Base-by-base conservation (phyloP, 2,113 vertebrate species). In the Melanotaenia duboulayi region DNA sequence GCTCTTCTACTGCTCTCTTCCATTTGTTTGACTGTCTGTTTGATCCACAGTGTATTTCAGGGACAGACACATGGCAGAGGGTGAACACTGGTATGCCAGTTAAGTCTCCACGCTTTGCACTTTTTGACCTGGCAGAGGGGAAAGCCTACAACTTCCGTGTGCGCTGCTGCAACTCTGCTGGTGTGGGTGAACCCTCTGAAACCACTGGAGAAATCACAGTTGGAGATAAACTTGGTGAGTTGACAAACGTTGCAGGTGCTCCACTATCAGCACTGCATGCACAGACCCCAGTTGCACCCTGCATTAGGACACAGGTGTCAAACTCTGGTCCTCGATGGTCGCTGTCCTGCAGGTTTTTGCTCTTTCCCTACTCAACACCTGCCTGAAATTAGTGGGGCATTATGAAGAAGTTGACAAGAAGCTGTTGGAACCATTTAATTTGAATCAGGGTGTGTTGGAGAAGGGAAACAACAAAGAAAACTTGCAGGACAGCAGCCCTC, bases 61-160 rank as follows among this genome's bases (percentile, higher is more conserved):
- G 94, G 22, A 95, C 95, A 0, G 96, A 99, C 71, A 94, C 92
- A 78, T 99, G 98, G 98, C 97, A 99, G 88, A 95, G 96, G 68
- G 97, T 98, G 71, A 99, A 99, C 94, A 96, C 96, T 0, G 95
- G 97, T 55, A 97, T 98, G 81, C 97, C 98, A 0, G 96, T 97
- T 71, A 98, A 97, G 91, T 99, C 98, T 60, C 98, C 98, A 8
- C 97, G 97, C 70, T 99, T 97, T 62, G 98, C 98, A 40, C 93
- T 99, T 74, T 99, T 99, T 59, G 98, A 99, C 89, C 90, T 99
- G 91, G 94, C 93, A 0, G 97, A 97, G 91, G 96, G 96, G 7
- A 97, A 96, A 78, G 94, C 96, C 66, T 99, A 99, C 91, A 93
- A 88, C 81, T 99, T 99, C 94, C 95, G 97, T 1, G 97, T 99